Base-by-base conservation (phyloP, 2,113 vertebrate genomes). In the Leucopsar rothschildi region DNA sequence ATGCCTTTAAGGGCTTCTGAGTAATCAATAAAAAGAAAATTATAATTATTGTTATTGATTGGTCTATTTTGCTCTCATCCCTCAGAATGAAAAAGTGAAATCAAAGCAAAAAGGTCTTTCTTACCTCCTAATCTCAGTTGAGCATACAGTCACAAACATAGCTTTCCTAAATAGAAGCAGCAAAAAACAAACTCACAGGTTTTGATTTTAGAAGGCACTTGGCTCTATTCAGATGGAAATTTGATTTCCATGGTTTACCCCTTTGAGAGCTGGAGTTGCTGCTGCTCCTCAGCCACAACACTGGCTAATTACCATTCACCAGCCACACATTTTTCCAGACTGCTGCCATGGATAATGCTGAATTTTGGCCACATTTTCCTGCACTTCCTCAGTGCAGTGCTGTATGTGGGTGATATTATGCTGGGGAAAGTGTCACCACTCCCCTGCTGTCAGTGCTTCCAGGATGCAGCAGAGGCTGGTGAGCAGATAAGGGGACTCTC, bases 1-100 rank as follows among this genome's bases (percentile, higher is more conserved):
- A 81, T 56, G 88, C 35, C 90, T 96, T 83, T 93, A 90, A 96
- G 87, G 75, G 81, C 42, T 94, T 95, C 83, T 91, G 44, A 92
- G 44, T 69, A 93, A 90, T 92, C 96, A 96, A 96, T 96, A 87
- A 76, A 68, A 86, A 95, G 76, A 97, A 97, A 97, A 97, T 95
- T 95, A 86, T 96, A 96, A 96, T 95, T 97, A 86, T 97, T 97
- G 83, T 86, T 97, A 96, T 96, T 96, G 96, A 97, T 96, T 95
- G 78, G 81, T 50, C 47, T 94, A 33, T 78, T 96, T 88, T 96
- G 29, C 31, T 93, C 70, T 75, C 75, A 84, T 95, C 55, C n/a
- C 50, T 92, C 87, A 73, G 69, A 97, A 96, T 95, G 73, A 97
- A 96, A 88, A 96, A 88, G 18, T 71, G 31, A 88, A 71, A 89